Evolutionary conservation across 1,140 invertebrate species (phyloP), one percentile per base, ranked within the genome.

Genomic region (Drosophila malerkotliana): DNA sequence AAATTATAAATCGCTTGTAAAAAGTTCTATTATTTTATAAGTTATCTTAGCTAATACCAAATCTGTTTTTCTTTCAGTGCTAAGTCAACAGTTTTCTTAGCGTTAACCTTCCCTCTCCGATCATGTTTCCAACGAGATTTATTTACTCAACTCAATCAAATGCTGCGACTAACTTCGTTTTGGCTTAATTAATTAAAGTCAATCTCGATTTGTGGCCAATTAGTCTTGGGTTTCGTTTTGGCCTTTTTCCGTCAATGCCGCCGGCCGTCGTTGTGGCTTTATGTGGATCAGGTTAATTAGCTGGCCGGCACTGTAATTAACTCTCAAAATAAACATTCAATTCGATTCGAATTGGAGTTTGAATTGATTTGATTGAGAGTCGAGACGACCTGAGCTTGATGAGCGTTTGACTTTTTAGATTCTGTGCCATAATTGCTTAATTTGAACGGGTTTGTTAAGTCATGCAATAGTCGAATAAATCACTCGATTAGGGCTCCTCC

Each of bases 381-480:
- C 30, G 28, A 61, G 14, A 12, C 14, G 24, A 18, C 14, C 10
- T 26, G 55, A 21, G n/a, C 41, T 14, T 62, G 55, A 68, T 72
- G 59, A 59, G 26, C 56, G 26, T 71, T 69, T 75, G 51, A 57
- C 58, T 76, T 63, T 68, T 55, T 18, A 47, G 58, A 24, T 8
- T 48, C 32, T 56, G 61, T 56, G 59, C 44, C 48, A 62, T 85
- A 88, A 87, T 87, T 87, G 78, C 83, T 88, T 82, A 82, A 88
- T 87, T 87, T 89, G 72, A 64, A 83, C 68, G 78, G 71, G 82
- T n/a, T 61, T 53, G 72, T 45, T 32, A 73, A 82, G 68, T 73
- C 87, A 90, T 83, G 87, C 87, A 75, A 90, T 73, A 79, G 74
- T 64, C 74, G 62, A 61, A 90, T 90, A 90, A 90, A 90, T 90